A percentile compares a stretch with the other conserved stretches of the same genome.
These are phyloP conservation scores for Sycophila sp. DNA, from an alignment of 1,140 invertebrate genomes.

Conservation along the genomic window DNA sequence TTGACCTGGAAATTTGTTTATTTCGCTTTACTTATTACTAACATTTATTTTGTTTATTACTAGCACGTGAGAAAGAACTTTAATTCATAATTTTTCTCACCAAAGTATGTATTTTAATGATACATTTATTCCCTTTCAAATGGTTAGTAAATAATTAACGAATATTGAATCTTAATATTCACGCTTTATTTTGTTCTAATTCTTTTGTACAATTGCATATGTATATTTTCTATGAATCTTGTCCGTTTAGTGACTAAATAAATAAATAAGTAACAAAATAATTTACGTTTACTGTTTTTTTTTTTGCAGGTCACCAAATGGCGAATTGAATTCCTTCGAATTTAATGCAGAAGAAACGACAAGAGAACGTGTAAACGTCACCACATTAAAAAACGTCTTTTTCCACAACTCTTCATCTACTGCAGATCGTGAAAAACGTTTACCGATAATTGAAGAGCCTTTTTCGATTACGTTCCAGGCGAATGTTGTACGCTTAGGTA, in stretches of 20 bases:
- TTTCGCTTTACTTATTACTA: background rate
- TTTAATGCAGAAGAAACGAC: conserved; percentile 43
- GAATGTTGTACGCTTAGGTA: conserved; percentile 11
- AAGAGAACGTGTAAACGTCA: conserved; percentile 55
- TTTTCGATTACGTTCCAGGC: conserved; percentile 42
- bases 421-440: conserved; percentile 56
- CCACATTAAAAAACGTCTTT: conserved; percentile 57
- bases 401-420: conserved; percentile 53
- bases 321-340: conserved; percentile 47
- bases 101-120: conserved; percentile 1
- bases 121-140: too few species aligned
- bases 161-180: too few species aligned
- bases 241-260: too few species aligned
- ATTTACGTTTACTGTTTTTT: background rate
- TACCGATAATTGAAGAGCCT: conserved; percentile 60
- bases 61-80: conserved; percentile 26
- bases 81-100: conserved; percentile 32
- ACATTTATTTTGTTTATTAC: conserved; percentile 2
- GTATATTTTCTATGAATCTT: too few species aligned
- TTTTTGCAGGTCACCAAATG: conserved; percentile 46
- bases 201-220: too few species aligned
- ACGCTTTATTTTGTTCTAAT: too few species aligned
- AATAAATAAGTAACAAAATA: too few species aligned
- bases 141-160: too few species aligned
- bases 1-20: too few species aligned